These are phyloP conservation scores for Thereva unica DNA, from an alignment of 2,888 invertebrate genomes.

Conservation along the genomic window DNA sequence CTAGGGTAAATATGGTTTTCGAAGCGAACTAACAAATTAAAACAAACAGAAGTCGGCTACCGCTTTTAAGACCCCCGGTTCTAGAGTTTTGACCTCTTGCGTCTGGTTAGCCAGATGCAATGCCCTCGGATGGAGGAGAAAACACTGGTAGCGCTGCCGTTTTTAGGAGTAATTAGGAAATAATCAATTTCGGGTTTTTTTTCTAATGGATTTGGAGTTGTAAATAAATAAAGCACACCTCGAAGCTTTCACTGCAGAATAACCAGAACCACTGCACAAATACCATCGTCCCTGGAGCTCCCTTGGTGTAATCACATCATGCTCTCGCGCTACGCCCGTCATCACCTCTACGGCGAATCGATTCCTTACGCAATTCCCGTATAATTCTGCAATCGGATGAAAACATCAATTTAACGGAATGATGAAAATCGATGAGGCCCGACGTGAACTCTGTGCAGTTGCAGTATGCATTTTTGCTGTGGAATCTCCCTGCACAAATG, in stretches of 20 bases:
- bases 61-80: slow-evolving; percentile 18
- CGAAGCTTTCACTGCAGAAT: too few relatives aligned
- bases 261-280: too few relatives aligned
- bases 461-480: neutral
- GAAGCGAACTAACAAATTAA: slow-evolving; percentile 35
- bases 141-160: too few relatives aligned
- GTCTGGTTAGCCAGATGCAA: too few relatives aligned
- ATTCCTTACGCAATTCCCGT: slow-evolving; percentile 11
- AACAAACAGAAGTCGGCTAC: slow-evolving; percentile 36
- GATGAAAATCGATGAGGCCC: slow-evolving; percentile 42
- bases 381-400: slow-evolving; percentile 27
- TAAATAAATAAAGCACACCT: too few relatives aligned
- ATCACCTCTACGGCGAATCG: slow-evolving; percentile 1
- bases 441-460: slow-evolving; percentile 3
- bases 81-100: slow-evolving; percentile 23
- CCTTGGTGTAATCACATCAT: too few relatives aligned
- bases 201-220: too few relatives aligned
- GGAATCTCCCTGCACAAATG: neutral
- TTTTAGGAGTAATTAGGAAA: too few relatives aligned
- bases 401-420: slow-evolving; percentile 43
- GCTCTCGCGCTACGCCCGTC: too few relatives aligned
- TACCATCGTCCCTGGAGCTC: too few relatives aligned
- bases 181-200: too few relatives aligned
- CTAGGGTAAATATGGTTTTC: slow-evolving; percentile 24
- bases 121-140: too few relatives aligned